Evolutionary conservation across 2,888 invertebrate genomes (phyloP), one percentile per base, ranked within the genome.

Genomic region (Morinoia aosen): DNA sequence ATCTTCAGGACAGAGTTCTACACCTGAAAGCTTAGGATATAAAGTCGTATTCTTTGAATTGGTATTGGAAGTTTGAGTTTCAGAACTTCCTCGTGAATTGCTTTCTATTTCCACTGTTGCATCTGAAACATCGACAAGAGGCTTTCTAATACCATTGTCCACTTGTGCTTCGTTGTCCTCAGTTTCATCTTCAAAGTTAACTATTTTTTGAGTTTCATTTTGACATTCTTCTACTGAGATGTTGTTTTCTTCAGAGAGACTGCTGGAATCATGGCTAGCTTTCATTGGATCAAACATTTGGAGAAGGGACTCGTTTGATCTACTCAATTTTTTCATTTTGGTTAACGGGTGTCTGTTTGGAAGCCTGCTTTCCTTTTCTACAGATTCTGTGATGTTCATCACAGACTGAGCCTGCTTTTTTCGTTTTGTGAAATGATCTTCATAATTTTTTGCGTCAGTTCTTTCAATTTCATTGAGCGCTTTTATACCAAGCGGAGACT

Each of bases 231-330:
- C 58, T 93, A 25, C 33, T 56, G 48, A 10, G 14, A 7, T 93
- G 57, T 14, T 57, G 57, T 33, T 56, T n/a, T 33, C 16, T 25
- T 93, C 93, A 16, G 56, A 39, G 48, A 93, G 7, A 33, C 33
- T 57, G 19, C 56, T 93, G 12, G 56, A 57, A 48, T 48, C 48
- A 40, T 11, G 7, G 90, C 25, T 57, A 48, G 93, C 93, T n/a
- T 57, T 93, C 14, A 93, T 93, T 93, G 93, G 93, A 93, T 93
- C 93, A 57, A 93, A 93, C 93, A 93, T 93, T 39, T 16, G 57
- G 12, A 93, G 57, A 57, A 93, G 56, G 10, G 93, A 93, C 57
- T 93, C 93, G 33, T 93, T 93, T 56, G 93, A 93, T 93, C 93
- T 56, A 33, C 93, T 93, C 57, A 93, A 58, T 57, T 93, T 93